A percentile compares a stretch with the other conserved stretches of the same genome.
Conservation (phyloP, 1,140 invertebrate species). For the Calephelis virginiensis region DNA sequence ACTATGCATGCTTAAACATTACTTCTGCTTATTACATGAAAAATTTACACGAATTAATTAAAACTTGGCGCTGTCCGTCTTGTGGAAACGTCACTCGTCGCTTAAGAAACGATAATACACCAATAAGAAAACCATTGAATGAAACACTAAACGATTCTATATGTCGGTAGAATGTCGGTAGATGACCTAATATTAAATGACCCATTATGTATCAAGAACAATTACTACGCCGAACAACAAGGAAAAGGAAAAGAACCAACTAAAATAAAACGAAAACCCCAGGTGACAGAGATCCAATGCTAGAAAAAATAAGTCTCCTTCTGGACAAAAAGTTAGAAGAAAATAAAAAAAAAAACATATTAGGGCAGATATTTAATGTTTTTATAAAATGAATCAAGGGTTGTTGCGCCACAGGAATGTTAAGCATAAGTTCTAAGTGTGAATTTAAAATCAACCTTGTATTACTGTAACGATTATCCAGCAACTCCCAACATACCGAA, state of each 20-base stretch:
- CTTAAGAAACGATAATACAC: constrained; percentile 18
- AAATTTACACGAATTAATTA: constrained; percentile 3
- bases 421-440: too few species aligned
- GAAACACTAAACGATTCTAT: constrained; percentile 1
- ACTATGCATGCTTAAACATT: constrained; percentile 21
- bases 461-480: too few species aligned
- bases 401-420: too few species aligned
- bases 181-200: not conserved
- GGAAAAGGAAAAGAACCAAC: too few species aligned
- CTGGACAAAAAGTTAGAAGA: not conserved
- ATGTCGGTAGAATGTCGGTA: constrained; percentile 20
- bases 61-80: constrained; percentile 18
- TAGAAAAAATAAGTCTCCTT: not conserved
- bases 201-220: not conserved
- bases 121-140: not conserved
- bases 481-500: too few species aligned
- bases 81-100: constrained; percentile 15
- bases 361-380: too few species aligned
- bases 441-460: too few species aligned
- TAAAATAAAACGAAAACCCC: not conserved
- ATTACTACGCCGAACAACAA: not conserved
- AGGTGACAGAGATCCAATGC: not conserved
- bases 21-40: not conserved
- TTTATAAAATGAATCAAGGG: too few species aligned
- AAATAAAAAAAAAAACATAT: not conserved